Base-by-base conservation (phyloP, 2,113 vertebrate genomes). In the Erythrocercus mccallii region DNA sequence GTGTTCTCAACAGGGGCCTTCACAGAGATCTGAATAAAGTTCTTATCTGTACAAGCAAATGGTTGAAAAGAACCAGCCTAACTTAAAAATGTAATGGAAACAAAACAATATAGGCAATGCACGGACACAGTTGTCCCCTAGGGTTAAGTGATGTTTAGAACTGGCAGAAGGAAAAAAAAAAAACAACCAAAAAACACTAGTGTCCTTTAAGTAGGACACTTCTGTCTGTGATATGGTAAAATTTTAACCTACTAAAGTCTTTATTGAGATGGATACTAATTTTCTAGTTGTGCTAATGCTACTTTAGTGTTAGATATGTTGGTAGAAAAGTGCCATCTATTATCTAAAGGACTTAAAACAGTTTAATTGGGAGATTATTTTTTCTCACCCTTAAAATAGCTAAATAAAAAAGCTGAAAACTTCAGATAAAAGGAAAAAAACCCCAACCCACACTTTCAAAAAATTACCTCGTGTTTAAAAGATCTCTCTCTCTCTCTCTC, bases 401-500 rank as follows among this genome's bases (percentile, higher is more conserved):
- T 37, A 23, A 23, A 54, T n/a, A 57, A 74, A 64, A 90, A 61
- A 48, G 1, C 4, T 79, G 15, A n/a, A 66, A 30, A 8, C 11
- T 81, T 74, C 48, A 47, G 8, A 45, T 37, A 31, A 81, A 77
- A 69, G 1, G 11, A 31, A 69, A 57, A 40, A 68, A 50, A 25
- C 38, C 0, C 0, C 16, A 64, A 24, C 6, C 4, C 13, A 70
- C 1, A 4, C 2, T 66, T 74, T 44, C 2, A 4, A 64, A 65
- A 92, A 78, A 37, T 23, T 47, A 20, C 13, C 5, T 27, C 11
- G 1, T 6, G 3, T 40, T 71, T 68, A 47, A 58, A 79, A 65
- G 17, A 19, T n/a, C 16, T 56, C 31, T 58, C 33, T 57, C 31
- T 58, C 33, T 57, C 23, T 58, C n/a, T 10, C 24, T 4, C 21